Base-by-base conservation (phyloP, 2,113 vertebrate species). In the Vombatus ursinus region DNA sequence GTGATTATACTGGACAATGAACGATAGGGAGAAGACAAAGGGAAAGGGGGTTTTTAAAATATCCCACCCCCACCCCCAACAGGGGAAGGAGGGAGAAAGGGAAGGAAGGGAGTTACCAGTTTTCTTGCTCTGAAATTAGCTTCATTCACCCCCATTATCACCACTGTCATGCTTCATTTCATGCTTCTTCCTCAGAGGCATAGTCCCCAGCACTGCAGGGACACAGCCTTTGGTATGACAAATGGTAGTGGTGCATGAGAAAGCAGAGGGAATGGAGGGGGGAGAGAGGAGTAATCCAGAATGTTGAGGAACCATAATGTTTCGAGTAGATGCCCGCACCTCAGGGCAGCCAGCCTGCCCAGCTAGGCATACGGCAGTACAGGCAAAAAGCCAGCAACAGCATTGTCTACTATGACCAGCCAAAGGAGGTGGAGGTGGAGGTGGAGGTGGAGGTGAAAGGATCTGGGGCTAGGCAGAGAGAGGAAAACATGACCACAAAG, bases 121-220 rank as follows among this genome's bases (percentile, higher is more conserved):
- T 97, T 95, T 50, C 95, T 31, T 96, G 97, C 97, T 97, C 97
- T 91, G 95, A 97, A 98, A 98, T 98, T 94, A 98, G 95, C 92
- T 97, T 90, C 97, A 97, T 97, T 97, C 97, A 96, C 94, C 94
- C 97, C 97, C 95, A 97, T 97, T 97, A 96, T 96, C 89, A 47
- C 95, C 31, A 48, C 54, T 25, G 91, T 94, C 96, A 98, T 92
- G 97, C 94, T 96, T 96, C 94, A 95, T 97, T 97, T 97, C 96
- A 97, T 95, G 96, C 97, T 98, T 97, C 37, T 90, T 92, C 96
- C 95, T 96, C 6, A 28, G 95, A 97, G 95, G 95, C 95, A 90
- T 89, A 92, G 22, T 84, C 92, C 54, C 50, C 9, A 84, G 93
- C 94, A 96, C 24, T n/a, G 49, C 95, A 96, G 92, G 96, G 61